phyloP scores from a whole-genome alignment of 2,113 vertebrate genomes.

The Geothlypis trichas region DNA sequence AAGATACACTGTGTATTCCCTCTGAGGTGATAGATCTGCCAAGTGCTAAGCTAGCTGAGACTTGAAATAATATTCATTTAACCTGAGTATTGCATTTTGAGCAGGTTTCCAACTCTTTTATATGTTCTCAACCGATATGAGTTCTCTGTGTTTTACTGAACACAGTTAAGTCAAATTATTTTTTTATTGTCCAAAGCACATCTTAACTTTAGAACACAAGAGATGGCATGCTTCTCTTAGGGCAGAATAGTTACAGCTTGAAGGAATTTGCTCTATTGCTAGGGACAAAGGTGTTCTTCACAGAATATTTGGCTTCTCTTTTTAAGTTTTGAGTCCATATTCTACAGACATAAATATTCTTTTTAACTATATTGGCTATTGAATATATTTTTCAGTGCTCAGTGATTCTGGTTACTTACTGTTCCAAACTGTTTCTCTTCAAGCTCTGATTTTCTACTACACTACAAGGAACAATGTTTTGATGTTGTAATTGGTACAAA shows the following conservation, averaged over 20 bases:
- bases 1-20: background rate
- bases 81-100: background rate
- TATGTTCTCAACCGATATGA: background rate
- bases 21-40: background rate
- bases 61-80: background rate
- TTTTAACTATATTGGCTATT: constrained; percentile 41
- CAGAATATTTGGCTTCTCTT: constrained; percentile 18
- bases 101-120: background rate
- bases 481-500: background rate
- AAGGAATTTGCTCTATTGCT: background rate
- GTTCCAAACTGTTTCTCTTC: background rate
- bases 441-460: background rate
- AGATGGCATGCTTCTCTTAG: background rate
- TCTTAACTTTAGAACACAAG: background rate
- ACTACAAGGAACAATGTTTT: background rate
- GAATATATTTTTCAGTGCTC: background rate
- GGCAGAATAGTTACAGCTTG: background rate
- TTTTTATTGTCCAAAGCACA: background rate
- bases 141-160: background rate
- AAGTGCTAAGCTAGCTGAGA: background rate
- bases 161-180: background rate
- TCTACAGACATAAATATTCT: constrained; percentile 36
- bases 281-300: background rate
- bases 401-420: background rate
- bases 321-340: constrained; percentile 41